These are phyloP conservation scores for Hemicrepidius hirtus DNA, from an alignment of 2,888 invertebrate species.

Conservation along the genomic window DNA sequence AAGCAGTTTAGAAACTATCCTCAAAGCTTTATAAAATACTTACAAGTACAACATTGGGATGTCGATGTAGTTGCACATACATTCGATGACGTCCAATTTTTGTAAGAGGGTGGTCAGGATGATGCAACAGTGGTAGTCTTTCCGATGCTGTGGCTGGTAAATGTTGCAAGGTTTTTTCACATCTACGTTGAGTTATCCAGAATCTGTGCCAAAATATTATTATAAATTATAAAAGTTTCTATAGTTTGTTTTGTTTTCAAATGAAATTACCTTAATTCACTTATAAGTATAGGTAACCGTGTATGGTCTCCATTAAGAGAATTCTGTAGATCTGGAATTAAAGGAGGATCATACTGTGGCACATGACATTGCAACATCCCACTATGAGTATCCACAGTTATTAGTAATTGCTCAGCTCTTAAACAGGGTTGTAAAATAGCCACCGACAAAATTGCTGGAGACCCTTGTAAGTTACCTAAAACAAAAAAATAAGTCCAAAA, in stretches of 20 bases:
- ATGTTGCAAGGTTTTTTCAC: conserved; percentile 96
- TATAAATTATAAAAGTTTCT: neutral
- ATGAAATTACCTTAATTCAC: conserved; percentile 74
- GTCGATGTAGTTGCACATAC: conserved; percentile 88
- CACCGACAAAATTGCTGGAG: conserved; percentile 94
- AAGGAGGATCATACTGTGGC: conserved; percentile 90
- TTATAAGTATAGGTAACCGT: conserved; percentile 79
- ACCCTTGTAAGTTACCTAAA: conserved; percentile 89
- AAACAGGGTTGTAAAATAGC: conserved; percentile 93
- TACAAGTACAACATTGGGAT: conserved; percentile 91
- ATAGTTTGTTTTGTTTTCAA: neutral
- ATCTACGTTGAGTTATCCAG: conserved; percentile 94
- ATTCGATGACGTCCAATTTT: conserved; percentile 86
- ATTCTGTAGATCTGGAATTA: conserved; percentile 87
- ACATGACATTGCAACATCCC: conserved; percentile 94
- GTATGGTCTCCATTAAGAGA: conserved; percentile 85
- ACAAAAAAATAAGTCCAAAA: conserved; percentile 45
- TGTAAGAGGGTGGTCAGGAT: conserved; percentile 85
- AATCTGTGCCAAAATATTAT: conserved; percentile 74
- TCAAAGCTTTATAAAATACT: conserved; percentile 50
- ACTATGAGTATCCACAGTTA: conserved; percentile 95
- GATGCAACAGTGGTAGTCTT: conserved; percentile 87
- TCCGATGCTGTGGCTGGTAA: conserved; percentile 92
- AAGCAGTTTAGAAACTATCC: neutral
- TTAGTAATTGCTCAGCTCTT: conserved; percentile 92